phyloP scores from a whole-genome alignment of 2,113 vertebrate species.

The Labeo rohita region DNA sequence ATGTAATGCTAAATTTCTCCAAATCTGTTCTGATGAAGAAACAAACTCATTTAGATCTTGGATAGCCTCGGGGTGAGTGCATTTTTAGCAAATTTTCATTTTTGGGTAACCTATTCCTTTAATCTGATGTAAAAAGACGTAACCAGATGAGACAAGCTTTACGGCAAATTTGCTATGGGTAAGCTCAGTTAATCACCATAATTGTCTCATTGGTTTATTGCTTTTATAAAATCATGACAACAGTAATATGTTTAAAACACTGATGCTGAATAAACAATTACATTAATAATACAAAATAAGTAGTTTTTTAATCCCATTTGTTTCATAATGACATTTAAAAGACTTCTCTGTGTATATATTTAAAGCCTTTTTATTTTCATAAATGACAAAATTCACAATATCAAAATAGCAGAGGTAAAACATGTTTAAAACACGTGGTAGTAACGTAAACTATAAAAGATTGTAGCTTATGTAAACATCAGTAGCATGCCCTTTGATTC shows the following conservation, averaged over 20 bases:
- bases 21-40: too few species aligned
- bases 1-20: too few species aligned
- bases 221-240: not conserved
- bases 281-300: not conserved
- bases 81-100: not conserved
- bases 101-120: too few species aligned
- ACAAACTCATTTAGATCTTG: too few species aligned
- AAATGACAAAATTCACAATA: conserved; percentile 67
- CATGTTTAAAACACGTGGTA: conserved; percentile 64
- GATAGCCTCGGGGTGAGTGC: not conserved
- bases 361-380: conserved; percentile 64
- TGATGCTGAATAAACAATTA: not conserved
- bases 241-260: not conserved
- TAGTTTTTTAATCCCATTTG: not conserved
- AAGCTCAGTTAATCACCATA: not conserved
- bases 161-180: not conserved
- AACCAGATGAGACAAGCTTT: not conserved
- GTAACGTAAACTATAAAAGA: conserved; percentile 60
- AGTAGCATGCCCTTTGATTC: conserved; percentile 61
- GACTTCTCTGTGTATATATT: conserved; percentile 10
- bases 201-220: not conserved
- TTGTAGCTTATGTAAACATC: conserved; percentile 69
- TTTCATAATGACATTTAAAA: not conserved
- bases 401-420: conserved; percentile 65
- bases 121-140: not conserved